Evolutionary conservation across 2,888 invertebrate species (phyloP), one percentile per base, ranked within the genome.

Genomic region (Pharmacophagus antenor): DNA sequence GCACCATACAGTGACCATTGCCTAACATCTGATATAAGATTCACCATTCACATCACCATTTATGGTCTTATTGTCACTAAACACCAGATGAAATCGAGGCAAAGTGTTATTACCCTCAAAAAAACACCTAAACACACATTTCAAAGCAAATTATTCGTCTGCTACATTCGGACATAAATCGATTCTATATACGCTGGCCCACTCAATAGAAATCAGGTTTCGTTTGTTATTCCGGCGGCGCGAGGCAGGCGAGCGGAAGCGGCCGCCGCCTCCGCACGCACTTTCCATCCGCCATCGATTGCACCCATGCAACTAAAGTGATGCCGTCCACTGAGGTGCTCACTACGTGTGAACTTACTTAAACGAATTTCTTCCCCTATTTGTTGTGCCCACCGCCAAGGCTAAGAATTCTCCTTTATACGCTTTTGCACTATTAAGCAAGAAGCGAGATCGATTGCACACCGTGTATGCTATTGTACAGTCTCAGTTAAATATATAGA

Each of bases 131-230:
- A 31, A 31, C 10, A 10, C 15, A 10, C 10, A 31, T 12, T 31
- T 31, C 15, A 12, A 8, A 22, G 20, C 47, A n/a, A 23, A 48
- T 20, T 51, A 37, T 46, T 37, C 31, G 41, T 21, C 22, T 25
- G 22, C 41, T 48, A 48, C 48, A 52, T 51, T 60, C 21, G 47
- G 61, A 55, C 47, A 56, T 58, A 52, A 58, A 47, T 61, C 61
- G 52, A 42, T 48, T 44, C 48, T 47, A 58, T 52, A 47, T 51
- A 25, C 77, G 77, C 74, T 80, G 76, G 82, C 79, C 82, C 79
- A 80, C 80, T 82, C 81, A 83, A 82, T 89, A 87, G 88, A 89
- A 89, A 89, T 89, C 90, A 87, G 90, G 89, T 88, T 89, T 83
- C 84, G 80, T 85, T 90, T 89, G 86, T 85, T 87, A 90, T 90